These are phyloP conservation scores for Lepidocyrtinus sp. DNA, from an alignment of 2,888 invertebrate genomes.

Conservation along the genomic window DNA sequence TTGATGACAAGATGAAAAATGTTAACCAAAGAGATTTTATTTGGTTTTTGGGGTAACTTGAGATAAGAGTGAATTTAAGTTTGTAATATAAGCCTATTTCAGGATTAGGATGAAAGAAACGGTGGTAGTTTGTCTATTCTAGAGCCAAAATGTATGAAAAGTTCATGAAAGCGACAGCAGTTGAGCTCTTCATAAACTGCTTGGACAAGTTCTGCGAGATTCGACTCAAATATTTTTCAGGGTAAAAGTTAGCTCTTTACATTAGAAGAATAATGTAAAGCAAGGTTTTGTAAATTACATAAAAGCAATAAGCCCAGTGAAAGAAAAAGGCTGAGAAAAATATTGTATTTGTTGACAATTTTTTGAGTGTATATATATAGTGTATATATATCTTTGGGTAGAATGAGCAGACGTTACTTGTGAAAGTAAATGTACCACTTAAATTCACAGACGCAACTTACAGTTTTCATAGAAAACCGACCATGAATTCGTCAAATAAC, in stretches of 20 bases:
- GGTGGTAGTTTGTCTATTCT: too few relatives aligned
- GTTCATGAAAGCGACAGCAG: not conserved
- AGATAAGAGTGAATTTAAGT: too few relatives aligned
- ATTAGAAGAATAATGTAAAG: not conserved
- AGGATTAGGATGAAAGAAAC: too few relatives aligned
- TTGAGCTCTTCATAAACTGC: not conserved
- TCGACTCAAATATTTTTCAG: constrained; percentile 33
- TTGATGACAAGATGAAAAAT: not conserved
- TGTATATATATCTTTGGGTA: constrained; percentile 30
- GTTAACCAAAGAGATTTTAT: not conserved
- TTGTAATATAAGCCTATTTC: too few relatives aligned
- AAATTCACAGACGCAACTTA: constrained; percentile 57
- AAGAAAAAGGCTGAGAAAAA: constrained; percentile 41
- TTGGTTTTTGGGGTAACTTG: too few relatives aligned
- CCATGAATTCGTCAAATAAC: constrained; percentile 36
- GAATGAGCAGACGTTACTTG: constrained; percentile 59
- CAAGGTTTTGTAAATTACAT: too few relatives aligned
- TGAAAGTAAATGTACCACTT: constrained; percentile 60
- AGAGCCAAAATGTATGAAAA: not conserved
- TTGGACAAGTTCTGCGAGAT: not conserved
- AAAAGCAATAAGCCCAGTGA: constrained; percentile 9
- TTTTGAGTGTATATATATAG: constrained; percentile 41
- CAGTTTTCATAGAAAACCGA: constrained; percentile 45
- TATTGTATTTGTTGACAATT: constrained; percentile 57
- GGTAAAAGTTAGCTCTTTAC: constrained; percentile 2